Evolutionary conservation across 2,888 invertebrate genomes (phyloP), one percentile per base, ranked within the genome.

Genomic region (Lysandra bellargus): DNA sequence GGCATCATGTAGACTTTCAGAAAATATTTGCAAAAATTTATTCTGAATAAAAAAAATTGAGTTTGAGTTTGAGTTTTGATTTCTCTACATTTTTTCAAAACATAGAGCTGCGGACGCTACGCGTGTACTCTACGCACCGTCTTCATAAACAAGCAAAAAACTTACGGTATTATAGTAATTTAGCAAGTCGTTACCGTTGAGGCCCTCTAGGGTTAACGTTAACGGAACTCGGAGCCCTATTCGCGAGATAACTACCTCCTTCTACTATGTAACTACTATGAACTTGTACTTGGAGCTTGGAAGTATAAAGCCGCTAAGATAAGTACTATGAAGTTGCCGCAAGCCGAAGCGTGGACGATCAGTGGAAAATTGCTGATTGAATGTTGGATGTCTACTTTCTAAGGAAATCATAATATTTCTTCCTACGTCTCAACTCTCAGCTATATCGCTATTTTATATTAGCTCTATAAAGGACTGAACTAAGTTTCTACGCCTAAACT

Each of bases 171-270:
- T 17, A 33, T 33, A 37, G 69, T 69, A 69, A 69, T 69, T 69
- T 30, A 69, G 33, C 64, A 0, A 69, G 80, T 60, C 64, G 79
- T 73, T 83, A 80, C 85, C 85, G 85, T 84, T 85, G 79, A 80
- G 85, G 85, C 84, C 83, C 84, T 84, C 80, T 82, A 81, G 83
- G 85, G 84, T 84, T 82, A 61, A 78, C 81, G 79, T 72, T 80
- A 83, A 85, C 85, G 83, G 85, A 84, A 83, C 83, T 82, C 76
- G 76, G 78, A 69, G 78, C 73, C 80, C 79, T 72, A 78, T 78
- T 49, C 44, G 17, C 75, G 49, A 44, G 77, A 80, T n/a, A 17
- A 53, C 23, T 23, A 23, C 23, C 23, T 23, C 23, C 23, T 23
- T 23, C 0, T 23, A 23, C 23, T 23, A 23, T 23, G 7, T 69